Evolutionary conservation across 53 echinoderm and acorn worm genomes (phyloP).

Genomic region (Luidia sarsii): DNA sequence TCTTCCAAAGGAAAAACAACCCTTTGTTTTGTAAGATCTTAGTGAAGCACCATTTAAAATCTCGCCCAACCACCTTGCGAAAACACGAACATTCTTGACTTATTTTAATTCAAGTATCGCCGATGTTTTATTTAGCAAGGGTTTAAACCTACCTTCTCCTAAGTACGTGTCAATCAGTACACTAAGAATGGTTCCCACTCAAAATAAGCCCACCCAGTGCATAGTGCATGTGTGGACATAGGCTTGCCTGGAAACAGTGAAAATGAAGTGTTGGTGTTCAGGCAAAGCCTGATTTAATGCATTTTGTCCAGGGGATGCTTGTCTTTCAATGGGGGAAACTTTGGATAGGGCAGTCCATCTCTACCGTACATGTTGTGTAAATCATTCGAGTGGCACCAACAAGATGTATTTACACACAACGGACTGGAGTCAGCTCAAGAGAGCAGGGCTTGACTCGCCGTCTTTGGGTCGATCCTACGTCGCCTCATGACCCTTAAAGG

Average conservation of each 20-base stretch:
- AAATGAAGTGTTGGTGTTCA: constrained; percentile 8
- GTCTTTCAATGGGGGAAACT: too few relatives aligned
- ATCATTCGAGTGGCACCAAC: too few relatives aligned
- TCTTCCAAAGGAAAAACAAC: constrained; percentile 6
- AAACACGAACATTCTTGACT: neutral
- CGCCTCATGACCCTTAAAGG: too few relatives aligned
- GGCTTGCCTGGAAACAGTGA: too few relatives aligned
- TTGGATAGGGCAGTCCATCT: too few relatives aligned
- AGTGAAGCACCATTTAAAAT: neutral
- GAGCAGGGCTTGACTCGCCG: too few relatives aligned
- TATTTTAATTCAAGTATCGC: neutral
- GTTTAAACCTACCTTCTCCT: neutral
- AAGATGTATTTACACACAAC: too few relatives aligned
- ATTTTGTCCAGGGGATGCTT: neutral
- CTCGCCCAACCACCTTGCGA: neutral
- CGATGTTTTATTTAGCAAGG: neutral
- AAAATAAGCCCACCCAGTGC: too few relatives aligned
- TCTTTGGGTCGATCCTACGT: too few relatives aligned
- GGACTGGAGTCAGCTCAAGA: too few relatives aligned
- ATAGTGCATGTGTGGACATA: neutral
- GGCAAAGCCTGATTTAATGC: constrained; percentile 3
- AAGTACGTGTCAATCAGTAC: constrained; percentile 26
- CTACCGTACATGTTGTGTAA: too few relatives aligned
- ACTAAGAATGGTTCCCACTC: too few relatives aligned
- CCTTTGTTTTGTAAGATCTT: neutral